Conservation (phyloP, 2,797 vertebrate genomes). For the Chloroceryle inda region DNA sequence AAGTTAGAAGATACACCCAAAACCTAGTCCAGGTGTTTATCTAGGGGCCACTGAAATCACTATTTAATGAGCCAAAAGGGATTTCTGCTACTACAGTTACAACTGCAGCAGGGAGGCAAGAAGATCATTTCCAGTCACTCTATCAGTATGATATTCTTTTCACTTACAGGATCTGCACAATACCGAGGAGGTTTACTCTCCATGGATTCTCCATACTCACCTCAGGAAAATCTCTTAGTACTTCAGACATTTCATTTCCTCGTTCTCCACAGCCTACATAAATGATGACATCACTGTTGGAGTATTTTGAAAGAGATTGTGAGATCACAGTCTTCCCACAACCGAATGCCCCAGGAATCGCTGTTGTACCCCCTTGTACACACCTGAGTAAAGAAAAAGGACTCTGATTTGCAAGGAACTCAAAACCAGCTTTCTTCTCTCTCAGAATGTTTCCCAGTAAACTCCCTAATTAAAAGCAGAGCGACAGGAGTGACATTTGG, state of each 20-base stretch:
- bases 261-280: conserved; percentile 98
- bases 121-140: background rate
- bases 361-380: conserved; percentile 98
- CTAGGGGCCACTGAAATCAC: background rate
- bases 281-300: conserved; percentile 98
- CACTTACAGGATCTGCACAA: background rate
- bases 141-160: background rate
- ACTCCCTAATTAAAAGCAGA: background rate
- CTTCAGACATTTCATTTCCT: conserved; percentile 99
- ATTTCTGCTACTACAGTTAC: background rate
- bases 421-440: background rate
- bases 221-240: conserved; percentile 92
- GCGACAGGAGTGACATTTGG: background rate
- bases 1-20: background rate
- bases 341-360: conserved; percentile 98
- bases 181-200: background rate
- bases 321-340: conserved; percentile 99
- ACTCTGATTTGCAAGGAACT: conserved; percentile 15
- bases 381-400: conserved; percentile 83
- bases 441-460: background rate
- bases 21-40: background rate
- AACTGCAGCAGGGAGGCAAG: background rate
- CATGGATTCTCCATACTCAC: conserved; percentile 70
- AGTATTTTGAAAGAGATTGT: conserved; percentile 97
- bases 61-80: background rate